Conservation (phyloP, 2,888 invertebrate genomes). For the Aleiodes testaceus region DNA sequence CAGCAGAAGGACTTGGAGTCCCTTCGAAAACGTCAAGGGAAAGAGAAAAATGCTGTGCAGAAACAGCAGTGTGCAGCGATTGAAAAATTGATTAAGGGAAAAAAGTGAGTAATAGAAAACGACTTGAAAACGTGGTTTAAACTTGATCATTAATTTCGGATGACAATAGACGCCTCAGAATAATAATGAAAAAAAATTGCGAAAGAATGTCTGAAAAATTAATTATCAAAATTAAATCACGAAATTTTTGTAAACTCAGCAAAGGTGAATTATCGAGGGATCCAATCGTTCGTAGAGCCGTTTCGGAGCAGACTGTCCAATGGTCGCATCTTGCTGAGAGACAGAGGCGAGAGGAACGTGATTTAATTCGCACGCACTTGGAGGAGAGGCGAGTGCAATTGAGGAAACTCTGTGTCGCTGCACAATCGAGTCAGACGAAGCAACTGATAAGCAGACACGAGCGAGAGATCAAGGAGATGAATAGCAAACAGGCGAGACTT, state of each 20-base stretch:
- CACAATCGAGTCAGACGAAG: conserved; percentile 90
- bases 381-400: conserved; percentile 85
- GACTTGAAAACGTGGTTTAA: conserved; percentile 21
- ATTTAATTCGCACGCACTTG: conserved; percentile 84
- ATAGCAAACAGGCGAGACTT: conserved; percentile 93
- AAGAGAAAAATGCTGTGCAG: conserved; percentile 92
- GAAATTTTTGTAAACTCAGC: conserved; percentile 72
- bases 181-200: neutral
- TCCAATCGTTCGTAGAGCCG: conserved; percentile 85
- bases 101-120: conserved; percentile 80
- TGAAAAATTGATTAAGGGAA: conserved; percentile 95
- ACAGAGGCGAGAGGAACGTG: conserved; percentile 89
- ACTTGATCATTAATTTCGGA: conserved; percentile 26
- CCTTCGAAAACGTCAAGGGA: conserved; percentile 92
- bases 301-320: conserved; percentile 93
- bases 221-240: conserved; percentile 30
- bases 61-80: conserved; percentile 92
- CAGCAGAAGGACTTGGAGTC: conserved; percentile 96
- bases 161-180: neutral
- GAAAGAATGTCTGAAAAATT: no score
- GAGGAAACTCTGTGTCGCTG: conserved; percentile 85
- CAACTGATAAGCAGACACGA: conserved; percentile 93
- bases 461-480: conserved; percentile 95
- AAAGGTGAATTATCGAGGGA: conserved; percentile 88
- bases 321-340: conserved; percentile 94